phyloP scores from a whole-genome alignment of 2,113 vertebrate genomes.

The Cavia porcellus region DNA sequence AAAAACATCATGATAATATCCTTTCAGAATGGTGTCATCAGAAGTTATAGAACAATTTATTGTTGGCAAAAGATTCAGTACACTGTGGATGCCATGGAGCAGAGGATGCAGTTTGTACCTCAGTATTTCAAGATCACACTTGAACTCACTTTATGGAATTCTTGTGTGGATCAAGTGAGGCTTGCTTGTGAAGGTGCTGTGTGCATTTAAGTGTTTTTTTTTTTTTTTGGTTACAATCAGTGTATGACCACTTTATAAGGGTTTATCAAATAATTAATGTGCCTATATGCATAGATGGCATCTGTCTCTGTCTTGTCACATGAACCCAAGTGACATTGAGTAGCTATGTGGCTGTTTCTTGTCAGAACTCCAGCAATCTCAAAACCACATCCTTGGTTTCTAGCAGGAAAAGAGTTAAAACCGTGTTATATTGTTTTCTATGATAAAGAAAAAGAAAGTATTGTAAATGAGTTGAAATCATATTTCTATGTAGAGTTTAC shows the following conservation, averaged over 20 bases:
- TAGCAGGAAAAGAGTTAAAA: slow-evolving; percentile 29
- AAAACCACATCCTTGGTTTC: slow-evolving; percentile 1
- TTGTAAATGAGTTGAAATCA: slow-evolving; percentile 68
- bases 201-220: slow-evolving; percentile 47
- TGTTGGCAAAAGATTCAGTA: not conserved
- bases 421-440: slow-evolving; percentile 57
- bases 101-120: not conserved
- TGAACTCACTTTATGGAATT: not conserved
- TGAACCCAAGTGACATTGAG: not conserved
- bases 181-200: not conserved
- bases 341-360: not conserved
- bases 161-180: not conserved
- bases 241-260: not conserved
- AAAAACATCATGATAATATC: not conserved
- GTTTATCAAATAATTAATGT: not conserved
- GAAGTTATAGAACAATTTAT: not conserved
- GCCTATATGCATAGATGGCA: not conserved
- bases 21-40: not conserved
- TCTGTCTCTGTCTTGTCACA: not conserved
- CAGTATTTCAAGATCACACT: slow-evolving; percentile 17
- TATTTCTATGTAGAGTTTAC: slow-evolving; percentile 16
- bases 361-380: not conserved
- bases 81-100: not conserved
- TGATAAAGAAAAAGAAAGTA: slow-evolving; percentile 61
- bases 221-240: not conserved